Conservation (phyloP, 2,888 invertebrate species). For the Anoplius nigerrimus region DNA sequence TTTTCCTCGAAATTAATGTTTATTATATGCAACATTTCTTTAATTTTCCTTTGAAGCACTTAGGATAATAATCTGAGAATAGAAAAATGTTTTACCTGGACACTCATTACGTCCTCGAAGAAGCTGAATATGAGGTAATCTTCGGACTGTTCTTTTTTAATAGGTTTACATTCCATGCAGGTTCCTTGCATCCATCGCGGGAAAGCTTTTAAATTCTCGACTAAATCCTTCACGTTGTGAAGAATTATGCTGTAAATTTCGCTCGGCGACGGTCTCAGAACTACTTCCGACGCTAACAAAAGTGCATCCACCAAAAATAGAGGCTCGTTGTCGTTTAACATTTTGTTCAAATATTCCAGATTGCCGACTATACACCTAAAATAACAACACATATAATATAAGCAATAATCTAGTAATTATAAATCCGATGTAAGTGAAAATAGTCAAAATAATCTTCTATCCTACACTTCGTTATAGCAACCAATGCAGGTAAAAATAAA, state of each 20-base stretch:
- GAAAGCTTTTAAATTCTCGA: constrained; percentile 86
- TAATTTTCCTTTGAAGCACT: background rate
- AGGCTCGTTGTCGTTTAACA: constrained; percentile 77
- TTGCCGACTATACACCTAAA: constrained; percentile 77
- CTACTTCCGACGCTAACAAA: constrained; percentile 85
- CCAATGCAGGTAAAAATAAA: no score
- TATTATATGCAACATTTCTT: background rate
- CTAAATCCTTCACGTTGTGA: constrained; percentile 84
- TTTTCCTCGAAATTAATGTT: background rate
- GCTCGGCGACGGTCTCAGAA: constrained; percentile 83
- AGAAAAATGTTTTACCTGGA: constrained; percentile 76
- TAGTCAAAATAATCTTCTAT: no score
- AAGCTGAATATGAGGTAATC: constrained; percentile 84
- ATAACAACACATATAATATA: background rate
- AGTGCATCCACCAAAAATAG: constrained; percentile 89
- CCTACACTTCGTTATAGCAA: no score
- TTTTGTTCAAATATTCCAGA: constrained; percentile 81
- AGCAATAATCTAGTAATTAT: background rate
- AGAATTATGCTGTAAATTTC: constrained; percentile 88
- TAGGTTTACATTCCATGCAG: constrained; percentile 84
- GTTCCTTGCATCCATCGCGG: constrained; percentile 91
- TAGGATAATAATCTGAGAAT: constrained; percentile 2
- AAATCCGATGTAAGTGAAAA: background rate
- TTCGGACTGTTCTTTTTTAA: constrained; percentile 78
- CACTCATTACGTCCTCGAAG: constrained; percentile 83